Evolutionary conservation across 2,888 invertebrate species (phyloP), one percentile per base, ranked within the genome.

Genomic region (Yponomeuta cagnagella): DNA sequence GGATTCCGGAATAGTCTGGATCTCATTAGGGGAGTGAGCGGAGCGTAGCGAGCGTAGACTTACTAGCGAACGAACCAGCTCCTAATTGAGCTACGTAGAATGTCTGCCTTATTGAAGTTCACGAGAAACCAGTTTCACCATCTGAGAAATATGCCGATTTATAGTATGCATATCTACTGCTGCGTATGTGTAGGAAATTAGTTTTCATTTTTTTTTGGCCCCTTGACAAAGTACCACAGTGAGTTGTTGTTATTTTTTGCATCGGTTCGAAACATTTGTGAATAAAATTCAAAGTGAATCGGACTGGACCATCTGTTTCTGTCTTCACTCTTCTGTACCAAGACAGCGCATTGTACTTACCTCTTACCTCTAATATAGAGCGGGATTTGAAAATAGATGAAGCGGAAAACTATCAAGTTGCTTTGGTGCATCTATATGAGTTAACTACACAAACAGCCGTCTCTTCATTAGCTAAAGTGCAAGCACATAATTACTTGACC

Each of bases 11-110:
- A 58, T 58, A 64, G 64, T 64, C 64, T 67, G 67, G 33, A 67
- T 67, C 67, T 67, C 67, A 67, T 67, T 67, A 67, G 6, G 67
- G 67, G 33, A 64, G 10, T 23, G 64, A 67, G 67, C 67, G 67
- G 67, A 67, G 67, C 67, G 67, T 67, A 33, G 64, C 33, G 33
- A 66, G 43, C 43, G 65, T 15, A 65, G 30, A 65, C 65, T 23
- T 23, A 23, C 23, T 15, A 10, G 33, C 65, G 43, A 58, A 58
- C 52, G 52, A 58, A 15, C 43, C 43, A 43, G 43, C 43, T 43
- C 43, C 43, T 43, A 43, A 43, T 43, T 8, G 43, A 43, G 43
- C 43, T 8, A 15, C 52, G 52, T 58, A 58, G 52, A 58, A 43
- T 12, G 15, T 15, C 52, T 15, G 15, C 52, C 52, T 58, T 58